Evolutionary conservation across 2,113 vertebrate species (phyloP), one percentile per base, ranked within the genome.

Genomic region (Ptilonorhynchus violaceus): DNA sequence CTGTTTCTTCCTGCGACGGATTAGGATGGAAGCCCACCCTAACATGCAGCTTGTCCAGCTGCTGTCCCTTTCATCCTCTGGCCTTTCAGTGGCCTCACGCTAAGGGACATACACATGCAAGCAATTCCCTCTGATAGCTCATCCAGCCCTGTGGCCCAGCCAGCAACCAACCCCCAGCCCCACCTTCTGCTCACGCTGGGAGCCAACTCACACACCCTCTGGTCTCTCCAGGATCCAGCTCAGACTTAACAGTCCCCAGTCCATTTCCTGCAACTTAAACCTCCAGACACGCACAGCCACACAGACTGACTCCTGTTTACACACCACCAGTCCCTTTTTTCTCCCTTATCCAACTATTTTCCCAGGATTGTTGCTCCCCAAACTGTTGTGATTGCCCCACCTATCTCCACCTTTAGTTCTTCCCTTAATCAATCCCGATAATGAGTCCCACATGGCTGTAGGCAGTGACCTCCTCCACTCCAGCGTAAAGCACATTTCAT

Each of bases 251-350:
- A 42, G 20, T 50, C 33, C 60, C 21, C 49, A 64, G 39, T n/a
- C 17, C 35, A 25, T 49, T 24, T 90, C 39, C 70, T 86, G 53
- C 18, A 17, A n/a, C 23, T 49, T 73, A 63, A 67, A 68, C 11
- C 11, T 63, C 47, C 59, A 42, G 56, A 73, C 75, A 58, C 8
- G 70, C 15, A 41, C 33, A 33, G 58, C 42, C 42, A 74, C 49
- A 25, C 7, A 64, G 49, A 62, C 3, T 41, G 33, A n/a, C 53
- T 74, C 16, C 30, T 70, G 17, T 63, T 79, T 49, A 47, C 31
- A 33, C 15, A 37, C 0, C 0, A n/a, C 13, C 10, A 17, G 35
- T 27, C 37, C 16, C 10, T 35, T 85, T 77, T 67, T 30, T 8
- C 17, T 30, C 15, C 22, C 30, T 85, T 46, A 46, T 13, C 25